phyloP scores from a whole-genome alignment of 1,140 invertebrate genomes.

The Cydia amplana region DNA sequence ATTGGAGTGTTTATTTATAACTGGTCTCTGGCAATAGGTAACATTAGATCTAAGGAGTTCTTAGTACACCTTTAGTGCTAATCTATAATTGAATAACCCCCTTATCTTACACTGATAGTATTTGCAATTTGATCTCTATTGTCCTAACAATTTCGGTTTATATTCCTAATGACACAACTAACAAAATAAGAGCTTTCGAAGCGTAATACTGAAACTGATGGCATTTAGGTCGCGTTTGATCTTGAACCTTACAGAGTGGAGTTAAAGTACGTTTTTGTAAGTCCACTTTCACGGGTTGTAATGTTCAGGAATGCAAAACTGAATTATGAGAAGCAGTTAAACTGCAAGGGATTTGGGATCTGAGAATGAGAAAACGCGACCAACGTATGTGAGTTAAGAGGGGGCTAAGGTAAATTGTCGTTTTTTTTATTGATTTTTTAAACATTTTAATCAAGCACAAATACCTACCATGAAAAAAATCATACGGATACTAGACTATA shows the following conservation, averaged over 20 bases:
- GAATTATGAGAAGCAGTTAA: constrained; percentile 6
- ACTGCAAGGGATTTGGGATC: not conserved
- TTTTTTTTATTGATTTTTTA: too few relatives aligned
- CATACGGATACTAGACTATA: too few relatives aligned
- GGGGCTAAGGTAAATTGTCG: too few relatives aligned
- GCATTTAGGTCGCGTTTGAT: not conserved
- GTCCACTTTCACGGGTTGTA: not conserved
- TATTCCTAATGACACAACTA: not conserved
- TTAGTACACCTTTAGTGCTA: not conserved
- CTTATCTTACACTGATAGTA: not conserved
- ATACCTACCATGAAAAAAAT: too few relatives aligned
- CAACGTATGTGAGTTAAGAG: not conserved
- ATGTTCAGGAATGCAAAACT: not conserved
- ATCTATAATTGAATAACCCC: not conserved
- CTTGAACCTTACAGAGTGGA: not conserved
- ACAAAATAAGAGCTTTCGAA: not conserved
- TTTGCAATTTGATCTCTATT: not conserved
- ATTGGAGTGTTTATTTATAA: not conserved
- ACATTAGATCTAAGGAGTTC: not conserved
- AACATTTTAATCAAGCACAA: too few relatives aligned
- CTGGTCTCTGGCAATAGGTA: not conserved
- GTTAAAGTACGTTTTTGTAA: not conserved
- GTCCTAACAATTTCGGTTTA: not conserved
- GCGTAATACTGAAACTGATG: not conserved
- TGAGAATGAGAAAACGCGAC: not conserved